Percentiles rank a stretch among this genome's conserved stretches.
Evolutionary conservation across 2,888 invertebrate genomes (phyloP).

Genomic region (Chloroclysta siterata): DNA sequence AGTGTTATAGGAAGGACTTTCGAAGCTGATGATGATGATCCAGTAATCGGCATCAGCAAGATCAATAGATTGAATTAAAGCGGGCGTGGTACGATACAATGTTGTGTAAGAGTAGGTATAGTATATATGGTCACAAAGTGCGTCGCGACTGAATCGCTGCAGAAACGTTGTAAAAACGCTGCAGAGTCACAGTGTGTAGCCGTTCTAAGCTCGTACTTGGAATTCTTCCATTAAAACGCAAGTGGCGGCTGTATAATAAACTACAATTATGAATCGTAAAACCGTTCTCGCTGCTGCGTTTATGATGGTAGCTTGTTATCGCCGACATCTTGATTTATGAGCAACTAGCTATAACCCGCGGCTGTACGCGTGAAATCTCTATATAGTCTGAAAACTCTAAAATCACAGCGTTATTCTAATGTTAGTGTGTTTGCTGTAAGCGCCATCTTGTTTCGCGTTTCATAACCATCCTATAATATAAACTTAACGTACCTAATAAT

Average conservation of each 20-base stretch:
- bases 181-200: background rate
- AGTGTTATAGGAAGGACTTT: no score
- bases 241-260: slow-evolving; percentile 79
- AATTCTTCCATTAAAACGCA: slow-evolving; percentile 75
- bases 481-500: no score
- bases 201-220: slow-evolving; percentile 37
- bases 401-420: no score
- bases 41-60: no score
- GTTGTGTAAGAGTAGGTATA: no score
- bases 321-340: slow-evolving; percentile 81
- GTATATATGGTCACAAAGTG: no score
- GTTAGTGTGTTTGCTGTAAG: no score
- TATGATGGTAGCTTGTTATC: slow-evolving; percentile 80
- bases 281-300: slow-evolving; percentile 79
- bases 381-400: background rate
- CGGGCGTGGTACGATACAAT: no score
- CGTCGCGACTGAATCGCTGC: background rate
- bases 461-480: no score
- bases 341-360: slow-evolving; percentile 40
- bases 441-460: no score
- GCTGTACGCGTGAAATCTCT: slow-evolving; percentile 1
- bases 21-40: no score
- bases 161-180: background rate
- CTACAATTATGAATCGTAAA: slow-evolving; percentile 84
- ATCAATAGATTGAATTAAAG: no score